Percentiles rank a stretch among this genome's conserved stretches.
These are phyloP conservation scores for Stomorhina lunata DNA, from an alignment of 2,888 invertebrate genomes.

Conservation along the genomic window DNA sequence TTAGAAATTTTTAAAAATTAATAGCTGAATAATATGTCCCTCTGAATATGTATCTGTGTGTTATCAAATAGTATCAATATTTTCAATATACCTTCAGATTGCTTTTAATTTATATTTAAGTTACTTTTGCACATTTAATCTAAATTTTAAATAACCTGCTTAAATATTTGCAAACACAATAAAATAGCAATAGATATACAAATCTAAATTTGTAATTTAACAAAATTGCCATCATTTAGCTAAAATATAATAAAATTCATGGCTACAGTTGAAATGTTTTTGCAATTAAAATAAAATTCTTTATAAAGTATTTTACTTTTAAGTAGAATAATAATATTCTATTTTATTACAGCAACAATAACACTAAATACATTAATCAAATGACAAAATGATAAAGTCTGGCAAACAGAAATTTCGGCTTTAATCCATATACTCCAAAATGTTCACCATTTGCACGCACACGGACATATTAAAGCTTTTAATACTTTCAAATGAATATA, in stretches of 20 bases:
- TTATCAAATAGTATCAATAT: too few species aligned
- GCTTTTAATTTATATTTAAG: too few species aligned
- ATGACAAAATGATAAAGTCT: background rate
- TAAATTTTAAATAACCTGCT: too few species aligned
- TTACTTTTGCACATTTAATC: too few species aligned
- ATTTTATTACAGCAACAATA: background rate
- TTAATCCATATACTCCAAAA: background rate
- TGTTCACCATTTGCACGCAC: background rate
- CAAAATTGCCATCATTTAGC: background rate
- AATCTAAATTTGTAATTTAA: background rate
- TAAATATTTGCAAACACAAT: background rate
- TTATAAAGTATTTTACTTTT: background rate
- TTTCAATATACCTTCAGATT: too few species aligned
- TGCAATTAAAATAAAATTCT: background rate
- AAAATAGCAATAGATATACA: background rate
- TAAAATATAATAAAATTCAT: background rate
- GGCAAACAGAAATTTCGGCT: background rate
- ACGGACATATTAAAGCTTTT: conserved; percentile 1
- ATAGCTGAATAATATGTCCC: too few species aligned
- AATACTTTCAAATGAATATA: conserved; percentile 15
- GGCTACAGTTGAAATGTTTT: background rate
- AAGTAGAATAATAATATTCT: background rate
- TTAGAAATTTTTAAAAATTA: too few species aligned
- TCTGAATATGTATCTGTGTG: too few species aligned
- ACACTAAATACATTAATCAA: conserved; percentile 18